These are phyloP conservation scores for Jaculus jaculus DNA, from an alignment of 2,113 vertebrate genomes.

Conservation along the genomic window DNA sequence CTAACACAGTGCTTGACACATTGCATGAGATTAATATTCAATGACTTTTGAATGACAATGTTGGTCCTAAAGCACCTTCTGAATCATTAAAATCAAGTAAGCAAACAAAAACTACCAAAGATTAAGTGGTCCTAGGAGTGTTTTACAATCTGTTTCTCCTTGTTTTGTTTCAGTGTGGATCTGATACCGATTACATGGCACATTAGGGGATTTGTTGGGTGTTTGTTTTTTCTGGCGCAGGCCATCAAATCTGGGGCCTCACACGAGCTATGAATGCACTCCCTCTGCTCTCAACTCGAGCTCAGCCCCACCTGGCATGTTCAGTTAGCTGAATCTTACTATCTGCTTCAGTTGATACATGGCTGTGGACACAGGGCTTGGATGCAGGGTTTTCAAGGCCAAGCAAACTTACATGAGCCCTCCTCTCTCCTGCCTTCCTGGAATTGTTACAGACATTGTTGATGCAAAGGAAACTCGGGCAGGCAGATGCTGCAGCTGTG, in stretches of 20 bases:
- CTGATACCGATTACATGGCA: not conserved
- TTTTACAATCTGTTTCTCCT: conserved; percentile 28
- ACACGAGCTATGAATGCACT: not conserved
- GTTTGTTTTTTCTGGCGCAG: not conserved
- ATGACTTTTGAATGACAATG: conserved; percentile 6
- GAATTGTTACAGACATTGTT: not conserved
- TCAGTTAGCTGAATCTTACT: conserved; percentile 19
- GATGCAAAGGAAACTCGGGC: not conserved
- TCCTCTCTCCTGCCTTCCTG: not conserved
- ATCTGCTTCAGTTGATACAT: not conserved
- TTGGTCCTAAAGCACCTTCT: conserved; percentile 47
- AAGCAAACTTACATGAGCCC: not conserved
- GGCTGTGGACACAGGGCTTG: not conserved
- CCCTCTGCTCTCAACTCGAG: not conserved
- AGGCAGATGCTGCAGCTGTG: not conserved
- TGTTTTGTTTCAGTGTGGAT: not conserved
- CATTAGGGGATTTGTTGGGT: not conserved
- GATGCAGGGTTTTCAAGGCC: not conserved
- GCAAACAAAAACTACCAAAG: not conserved
- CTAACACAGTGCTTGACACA: not conserved
- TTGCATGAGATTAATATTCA: not conserved
- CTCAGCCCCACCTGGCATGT: not conserved
- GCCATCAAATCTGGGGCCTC: not conserved
- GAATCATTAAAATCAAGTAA: conserved; percentile 28
- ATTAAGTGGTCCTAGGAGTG: not conserved